Conservation (phyloP, 2,888 invertebrate genomes). For the Metallyticus violacea region DNA sequence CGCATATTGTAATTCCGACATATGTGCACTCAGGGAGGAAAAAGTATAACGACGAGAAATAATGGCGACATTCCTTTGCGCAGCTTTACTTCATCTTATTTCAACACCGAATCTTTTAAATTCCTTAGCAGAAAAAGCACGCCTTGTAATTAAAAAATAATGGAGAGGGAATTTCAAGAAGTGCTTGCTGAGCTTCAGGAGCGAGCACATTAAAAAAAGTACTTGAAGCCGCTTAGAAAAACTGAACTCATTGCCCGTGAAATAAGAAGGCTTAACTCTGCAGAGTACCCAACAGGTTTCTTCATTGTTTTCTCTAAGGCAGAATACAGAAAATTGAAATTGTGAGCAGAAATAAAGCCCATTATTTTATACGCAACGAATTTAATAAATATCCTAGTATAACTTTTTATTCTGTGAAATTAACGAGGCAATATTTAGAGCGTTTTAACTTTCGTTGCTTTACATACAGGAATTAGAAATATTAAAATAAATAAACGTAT, state of each 20-base stretch:
- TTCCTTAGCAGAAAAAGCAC: neutral
- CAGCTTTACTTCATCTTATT: neutral
- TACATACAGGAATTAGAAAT: neutral
- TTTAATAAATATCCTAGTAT: neutral
- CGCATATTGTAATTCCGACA: no score
- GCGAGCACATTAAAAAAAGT: neutral
- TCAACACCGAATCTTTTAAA: neutral
- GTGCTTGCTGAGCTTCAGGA: neutral
- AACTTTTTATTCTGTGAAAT: neutral
- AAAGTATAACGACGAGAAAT: no score
- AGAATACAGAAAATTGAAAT: neutral
- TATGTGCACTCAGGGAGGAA: no score
- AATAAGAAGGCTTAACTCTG: neutral
- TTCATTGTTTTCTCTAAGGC: no score
- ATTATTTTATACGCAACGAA: neutral
- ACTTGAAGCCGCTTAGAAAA: neutral
- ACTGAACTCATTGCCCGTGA: neutral
- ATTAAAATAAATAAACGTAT: no score
- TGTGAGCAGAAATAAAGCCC: neutral
- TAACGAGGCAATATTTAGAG: neutral
- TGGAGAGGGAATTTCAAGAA: neutral
- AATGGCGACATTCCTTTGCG: neutral
- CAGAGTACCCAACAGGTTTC: neutral
- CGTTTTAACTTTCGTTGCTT: neutral
- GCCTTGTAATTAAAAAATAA: no score